phyloP scores from a whole-genome alignment of 2,888 invertebrate species.

The Phortica okadai region DNA sequence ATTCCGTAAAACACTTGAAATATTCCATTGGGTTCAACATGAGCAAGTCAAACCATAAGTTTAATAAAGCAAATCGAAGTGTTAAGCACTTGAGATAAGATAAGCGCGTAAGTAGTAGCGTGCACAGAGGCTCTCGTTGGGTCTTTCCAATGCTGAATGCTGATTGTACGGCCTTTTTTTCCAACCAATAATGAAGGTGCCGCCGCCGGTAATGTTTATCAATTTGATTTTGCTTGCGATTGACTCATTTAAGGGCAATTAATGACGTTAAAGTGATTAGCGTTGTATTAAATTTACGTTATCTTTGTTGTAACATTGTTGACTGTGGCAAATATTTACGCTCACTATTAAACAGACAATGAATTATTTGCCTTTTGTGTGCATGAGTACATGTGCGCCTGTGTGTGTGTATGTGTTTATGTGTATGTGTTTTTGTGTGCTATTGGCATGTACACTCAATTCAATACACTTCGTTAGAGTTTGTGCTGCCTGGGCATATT shows the following conservation, averaged over 20 bases:
- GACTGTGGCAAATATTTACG: conserved; percentile 19
- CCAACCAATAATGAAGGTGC: not conserved
- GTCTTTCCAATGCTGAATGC: no score
- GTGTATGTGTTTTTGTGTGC: conserved; percentile 5
- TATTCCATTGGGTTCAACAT: not conserved
- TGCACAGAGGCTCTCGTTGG: no score
- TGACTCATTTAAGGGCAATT: conserved; percentile 18
- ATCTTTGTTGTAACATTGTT: not conserved
- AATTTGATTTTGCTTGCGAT: not conserved
- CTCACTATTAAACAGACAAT: conserved; percentile 38
- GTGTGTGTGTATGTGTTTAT: not conserved
- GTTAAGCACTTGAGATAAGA: conserved; percentile 13
- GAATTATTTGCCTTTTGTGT: conserved; percentile 34
- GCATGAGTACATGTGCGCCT: conserved; percentile 25
- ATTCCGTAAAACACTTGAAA: not conserved
- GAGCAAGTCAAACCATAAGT: not conserved
- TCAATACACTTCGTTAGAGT: not conserved
- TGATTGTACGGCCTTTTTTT: no score
- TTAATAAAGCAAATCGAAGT: conserved; percentile 14
- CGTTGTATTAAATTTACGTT: conserved; percentile 13
- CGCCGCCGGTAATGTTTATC: not conserved
- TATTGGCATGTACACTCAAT: not conserved
- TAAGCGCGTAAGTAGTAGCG: not conserved
- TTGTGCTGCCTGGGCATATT: not conserved
- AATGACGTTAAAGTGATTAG: conserved; percentile 29